Base-by-base conservation (phyloP, 2,888 invertebrate genomes). In the Fragum whitleyi region DNA sequence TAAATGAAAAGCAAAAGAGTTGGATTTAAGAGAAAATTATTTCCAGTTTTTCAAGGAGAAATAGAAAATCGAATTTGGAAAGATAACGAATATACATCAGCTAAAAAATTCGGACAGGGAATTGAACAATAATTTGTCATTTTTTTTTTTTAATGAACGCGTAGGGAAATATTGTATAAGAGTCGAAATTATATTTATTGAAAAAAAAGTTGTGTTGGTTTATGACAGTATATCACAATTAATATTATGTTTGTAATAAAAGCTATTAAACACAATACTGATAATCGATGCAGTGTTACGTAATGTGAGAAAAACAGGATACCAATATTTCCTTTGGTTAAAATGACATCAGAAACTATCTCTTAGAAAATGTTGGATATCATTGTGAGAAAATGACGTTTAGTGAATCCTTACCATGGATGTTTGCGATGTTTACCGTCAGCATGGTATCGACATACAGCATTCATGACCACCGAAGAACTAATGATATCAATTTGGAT, bases 401-500 rank as follows among this genome's bases (percentile, higher is more conserved):
- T 67, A 55, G 67, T 77, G 68, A 51, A 9, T 5, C 29, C n/a
- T 51, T 79, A 55, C 57, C 62, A 83, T 85, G 85, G 85, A 51
- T 83, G 32, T 69, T 65, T 73, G 75, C 68, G 59, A 23, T 77
- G 29, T 83, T 77, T 74, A 69, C 61, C 23, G 72, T 79, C 69
- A 62, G 77, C 21, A 81, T 65, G 76, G 79, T 80, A 32, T 28
- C 57, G n/a, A 47, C 79, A 3, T 77, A 74, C 29, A 72, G 77
- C 23, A 57, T 81, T 9, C 32, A 74, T n/a, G 85, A 86, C 65
- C 76, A 73, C 19, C 72, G 84, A 61, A 79, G 79, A 59, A 65
- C 82, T 19, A 87, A 87, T 70, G 88, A 89, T 71, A 89, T 89
- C 32, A 83, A 78, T 32, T 71, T 87, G 59, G 85, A 87, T 81